Percentiles rank a stretch among this genome's conserved stretches.
These are phyloP conservation scores for Pollimyrus isidori DNA, from an alignment of 2,113 vertebrate species.

Conservation along the genomic window DNA sequence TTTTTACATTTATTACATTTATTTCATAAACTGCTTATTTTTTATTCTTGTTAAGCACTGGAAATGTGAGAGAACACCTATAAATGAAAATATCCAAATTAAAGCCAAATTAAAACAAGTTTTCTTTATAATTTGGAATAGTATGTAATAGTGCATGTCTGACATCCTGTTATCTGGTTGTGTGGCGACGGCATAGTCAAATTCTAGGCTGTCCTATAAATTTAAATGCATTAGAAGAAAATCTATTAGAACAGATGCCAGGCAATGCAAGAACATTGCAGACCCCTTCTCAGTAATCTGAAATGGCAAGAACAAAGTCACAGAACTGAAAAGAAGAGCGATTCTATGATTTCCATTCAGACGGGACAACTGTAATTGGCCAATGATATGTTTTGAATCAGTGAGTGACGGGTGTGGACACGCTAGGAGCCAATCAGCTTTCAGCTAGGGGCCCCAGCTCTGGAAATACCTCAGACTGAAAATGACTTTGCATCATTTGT, in stretches of 20 bases:
- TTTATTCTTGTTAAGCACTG: too few relatives aligned
- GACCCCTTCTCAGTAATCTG: background rate
- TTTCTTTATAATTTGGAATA: too few relatives aligned
- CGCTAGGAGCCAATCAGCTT: background rate
- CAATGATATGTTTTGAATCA: background rate
- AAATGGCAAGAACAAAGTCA: background rate
- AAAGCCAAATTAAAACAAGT: too few relatives aligned
- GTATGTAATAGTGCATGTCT: too few relatives aligned
- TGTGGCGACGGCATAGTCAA: too few relatives aligned
- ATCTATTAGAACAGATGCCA: background rate
- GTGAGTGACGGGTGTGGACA: background rate
- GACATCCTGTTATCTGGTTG: too few relatives aligned
- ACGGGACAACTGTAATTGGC: background rate
- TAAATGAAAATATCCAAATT: too few relatives aligned
- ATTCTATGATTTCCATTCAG: background rate
- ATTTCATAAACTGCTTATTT: too few relatives aligned
- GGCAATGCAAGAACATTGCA: background rate
- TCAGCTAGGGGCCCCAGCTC: background rate
- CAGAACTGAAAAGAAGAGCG: background rate
- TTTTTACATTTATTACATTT: too few relatives aligned
- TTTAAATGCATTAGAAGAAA: too few relatives aligned
- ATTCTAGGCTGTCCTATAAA: too few relatives aligned
- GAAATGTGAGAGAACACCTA: too few relatives aligned
- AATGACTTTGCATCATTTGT: background rate
- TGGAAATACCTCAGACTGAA: background rate